Conservation (phyloP, 2,888 invertebrate species). For the Cephus pulcher region DNA sequence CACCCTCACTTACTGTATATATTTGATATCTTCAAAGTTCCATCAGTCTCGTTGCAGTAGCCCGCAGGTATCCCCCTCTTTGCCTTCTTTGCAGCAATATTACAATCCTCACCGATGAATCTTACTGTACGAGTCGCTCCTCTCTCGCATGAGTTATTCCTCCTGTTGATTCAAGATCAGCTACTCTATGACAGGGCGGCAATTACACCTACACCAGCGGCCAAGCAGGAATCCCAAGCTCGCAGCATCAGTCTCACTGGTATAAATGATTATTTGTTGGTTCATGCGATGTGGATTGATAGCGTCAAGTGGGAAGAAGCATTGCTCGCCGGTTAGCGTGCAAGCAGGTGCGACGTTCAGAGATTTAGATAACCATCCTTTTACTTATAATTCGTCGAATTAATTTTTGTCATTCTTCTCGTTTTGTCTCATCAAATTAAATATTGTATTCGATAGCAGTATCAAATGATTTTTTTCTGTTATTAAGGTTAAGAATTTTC, state of each 20-base stretch:
- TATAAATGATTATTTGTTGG: slow-evolving; percentile 18
- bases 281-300: slow-evolving; percentile 26
- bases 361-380: background rate
- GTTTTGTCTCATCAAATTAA: background rate
- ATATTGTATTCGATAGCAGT: background rate
- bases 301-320: slow-evolving; percentile 1
- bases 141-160: background rate
- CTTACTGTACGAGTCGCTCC: slow-evolving; percentile 25
- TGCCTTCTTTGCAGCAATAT: background rate
- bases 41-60: background rate
- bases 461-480: background rate
- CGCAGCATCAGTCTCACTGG: slow-evolving; percentile 20
- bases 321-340: slow-evolving; percentile 14
- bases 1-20: background rate
- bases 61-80: background rate
- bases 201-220: slow-evolving; percentile 26
- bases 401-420: background rate
- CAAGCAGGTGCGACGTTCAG: slow-evolving; percentile 26
- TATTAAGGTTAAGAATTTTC: background rate
- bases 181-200: slow-evolving; percentile 25
- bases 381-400: background rate
- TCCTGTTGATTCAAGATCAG: slow-evolving; percentile 11
- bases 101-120: background rate
- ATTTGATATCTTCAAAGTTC: background rate
- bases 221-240: slow-evolving; percentile 9